Evolutionary conservation across 2,113 vertebrate genomes (phyloP), one percentile per base, ranked within the genome.

Genomic region (Pterocles orientalis): DNA sequence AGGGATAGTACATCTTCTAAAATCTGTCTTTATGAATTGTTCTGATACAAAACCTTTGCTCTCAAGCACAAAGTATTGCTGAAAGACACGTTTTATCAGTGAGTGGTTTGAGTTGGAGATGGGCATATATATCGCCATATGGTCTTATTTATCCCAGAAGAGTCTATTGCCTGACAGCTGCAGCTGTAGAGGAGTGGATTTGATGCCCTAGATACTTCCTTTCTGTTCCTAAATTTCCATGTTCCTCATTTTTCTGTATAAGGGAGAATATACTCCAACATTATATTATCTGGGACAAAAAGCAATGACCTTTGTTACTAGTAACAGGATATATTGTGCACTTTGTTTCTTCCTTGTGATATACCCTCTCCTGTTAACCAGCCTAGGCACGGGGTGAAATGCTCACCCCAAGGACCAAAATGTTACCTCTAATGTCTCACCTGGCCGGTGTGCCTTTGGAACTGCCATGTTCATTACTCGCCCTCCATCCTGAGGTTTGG

Each of bases 401-500:
- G 34, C 60, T 20, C 14, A 21, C 26, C 16, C 15, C 18, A 68
- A 33, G 1, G 5, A 17, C 39, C 33, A 29, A 26, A 21, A 34
- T 0, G 0, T 19, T 8, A 45, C n/a, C 26, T 14, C 6, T 5
- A 26, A n/a, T 1, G 13, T 26, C 99, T 99, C 97, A 99, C 99
- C 99, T 97, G 99, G 99, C 98, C 99, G 98, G 97, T 99, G 99
- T 25, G 99, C 99, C 98, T 99, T 99, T 92, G 99, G 99, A 90
- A 98, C 99, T 21, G 99, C 99, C 99, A 99, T 99, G 97, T 99
- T 99, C 98, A 97, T 99, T 97, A 99, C 99, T 62, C 99, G 97
- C 66, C 99, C 99, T 97, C 99, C 99, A 57, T 99, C 99, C 98
- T 99, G 99, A 98, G 99, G 99, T 98, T 99, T 99, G 57, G 99